Percentiles rank a stretch among this genome's conserved stretches.
phyloP scores from a whole-genome alignment of 2,797 vertebrate genomes.

The Cirrhinus mrigala region DNA sequence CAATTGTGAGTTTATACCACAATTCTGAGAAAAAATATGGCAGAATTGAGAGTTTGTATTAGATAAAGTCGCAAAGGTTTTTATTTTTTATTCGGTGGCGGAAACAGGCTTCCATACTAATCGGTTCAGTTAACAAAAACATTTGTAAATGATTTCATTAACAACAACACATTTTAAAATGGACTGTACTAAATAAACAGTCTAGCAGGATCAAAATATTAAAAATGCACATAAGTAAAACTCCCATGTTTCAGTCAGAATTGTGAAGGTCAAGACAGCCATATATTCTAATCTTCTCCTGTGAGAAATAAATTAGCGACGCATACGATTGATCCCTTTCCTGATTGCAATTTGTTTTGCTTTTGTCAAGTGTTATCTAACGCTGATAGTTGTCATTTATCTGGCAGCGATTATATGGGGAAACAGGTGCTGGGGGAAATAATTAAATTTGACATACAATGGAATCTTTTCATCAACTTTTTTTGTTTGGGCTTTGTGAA shows the following conservation, averaged over 20 bases:
- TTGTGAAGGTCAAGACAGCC: background rate
- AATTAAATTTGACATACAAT: conserved; percentile 40
- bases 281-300: conserved; percentile 1
- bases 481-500: conserved; percentile 31
- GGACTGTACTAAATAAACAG: background rate
- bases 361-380: conserved; percentile 38
- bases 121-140: background rate
- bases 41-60: too few species aligned
- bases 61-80: too few species aligned
- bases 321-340: conserved; percentile 24
- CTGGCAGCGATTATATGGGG: background rate
- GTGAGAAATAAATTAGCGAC: background rate
- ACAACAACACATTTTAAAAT: background rate
- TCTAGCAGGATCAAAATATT: background rate
- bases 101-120: too few species aligned
- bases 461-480: conserved; percentile 24
- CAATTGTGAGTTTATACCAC: too few species aligned
- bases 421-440: conserved; percentile 29
- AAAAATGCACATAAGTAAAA: background rate
- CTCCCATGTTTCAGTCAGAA: background rate
- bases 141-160: background rate
- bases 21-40: too few species aligned
- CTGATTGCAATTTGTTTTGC: conserved; percentile 38
- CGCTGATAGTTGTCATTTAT: conserved; percentile 3
- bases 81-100: too few species aligned